Base-by-base conservation (phyloP, 2,888 invertebrate genomes). In the Agonopterix arenella region DNA sequence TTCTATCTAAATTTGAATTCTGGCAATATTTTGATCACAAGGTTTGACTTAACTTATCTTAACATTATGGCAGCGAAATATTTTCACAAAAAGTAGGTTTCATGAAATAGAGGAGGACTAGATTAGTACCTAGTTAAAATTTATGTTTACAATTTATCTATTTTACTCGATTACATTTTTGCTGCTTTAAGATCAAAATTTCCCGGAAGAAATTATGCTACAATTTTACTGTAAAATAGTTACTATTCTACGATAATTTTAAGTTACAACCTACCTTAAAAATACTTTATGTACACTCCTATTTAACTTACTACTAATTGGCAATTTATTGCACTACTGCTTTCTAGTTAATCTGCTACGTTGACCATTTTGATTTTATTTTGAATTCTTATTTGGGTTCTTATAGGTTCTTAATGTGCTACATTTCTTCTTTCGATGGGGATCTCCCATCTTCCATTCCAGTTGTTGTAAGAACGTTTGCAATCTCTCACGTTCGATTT, bases 401-500 rank as follows among this genome's bases (percentile, higher is more conserved):
- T 11, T 45, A 28, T 28, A 28, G 28, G 5, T 28, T 45, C n/a
- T 46, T 46, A 46, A 7, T 38, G 38, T 28, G 90, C 89, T 44
- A 92, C 72, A 61, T 92, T 91, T 53, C 70, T 70, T 56, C 70
- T 85, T 68, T 92, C 92, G 7, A 90, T 62, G 37, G 92, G 92
- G 64, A 92, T 82, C 61, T 91, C 90, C 86, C 90, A 89, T 73
- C 91, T 78, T 48, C 77, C 84, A 41, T 57, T 69, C 90, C 90
- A 90, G 46, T 76, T 40, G 13, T 46, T 67, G 18, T 65, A 63
- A 11, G 84, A 73, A 46, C 77, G 74, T 54, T 81, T 81, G 49
- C 95, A 96, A 66, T 91, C 91, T 50, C 90, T 88, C 47, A 95
- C 77, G 66, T 90, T 91, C 44, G 86, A 80, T 0, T 85, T 82